Percentiles rank a stretch among this genome's conserved stretches.
These are phyloP conservation scores for Ceyx margarethae DNA, from an alignment of 2,113 vertebrate genomes.

Conservation along the genomic window DNA sequence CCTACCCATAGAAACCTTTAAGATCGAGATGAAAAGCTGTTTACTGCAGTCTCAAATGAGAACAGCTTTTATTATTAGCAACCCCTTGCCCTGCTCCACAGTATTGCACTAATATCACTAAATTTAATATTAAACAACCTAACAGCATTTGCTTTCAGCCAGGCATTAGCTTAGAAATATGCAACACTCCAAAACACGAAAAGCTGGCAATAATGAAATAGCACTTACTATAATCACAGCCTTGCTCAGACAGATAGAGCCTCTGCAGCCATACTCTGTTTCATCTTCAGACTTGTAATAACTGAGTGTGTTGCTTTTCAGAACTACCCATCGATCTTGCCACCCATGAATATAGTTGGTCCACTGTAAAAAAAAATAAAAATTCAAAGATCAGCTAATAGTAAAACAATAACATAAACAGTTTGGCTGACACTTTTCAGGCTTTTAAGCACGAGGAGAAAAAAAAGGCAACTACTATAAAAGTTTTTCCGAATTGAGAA, in stretches of 20 bases:
- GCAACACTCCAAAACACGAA: neutral
- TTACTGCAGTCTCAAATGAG: neutral
- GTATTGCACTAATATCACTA: too few species aligned
- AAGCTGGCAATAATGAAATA: neutral
- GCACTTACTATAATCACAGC: slow-evolving; percentile 92
- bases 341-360: too few species aligned
- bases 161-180: neutral
- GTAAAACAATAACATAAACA: neutral
- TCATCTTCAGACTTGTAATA: slow-evolving; percentile 89
- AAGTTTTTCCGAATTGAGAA: neutral
- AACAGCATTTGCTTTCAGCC: neutral
- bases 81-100: too few species aligned
- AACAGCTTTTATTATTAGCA: too few species aligned
- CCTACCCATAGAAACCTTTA: neutral
- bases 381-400: too few species aligned
- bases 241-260: slow-evolving; percentile 95
- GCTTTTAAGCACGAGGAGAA: neutral
- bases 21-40: neutral
- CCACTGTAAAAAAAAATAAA: too few species aligned
- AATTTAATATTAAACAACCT: neutral
- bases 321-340: too few species aligned
- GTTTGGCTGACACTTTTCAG: neutral
- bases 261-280: slow-evolving; percentile 93
- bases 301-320: too few species aligned
- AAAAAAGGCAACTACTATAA: too few species aligned